phyloP scores from a whole-genome alignment of 2,888 invertebrate species.

The Trisateles emortualis region DNA sequence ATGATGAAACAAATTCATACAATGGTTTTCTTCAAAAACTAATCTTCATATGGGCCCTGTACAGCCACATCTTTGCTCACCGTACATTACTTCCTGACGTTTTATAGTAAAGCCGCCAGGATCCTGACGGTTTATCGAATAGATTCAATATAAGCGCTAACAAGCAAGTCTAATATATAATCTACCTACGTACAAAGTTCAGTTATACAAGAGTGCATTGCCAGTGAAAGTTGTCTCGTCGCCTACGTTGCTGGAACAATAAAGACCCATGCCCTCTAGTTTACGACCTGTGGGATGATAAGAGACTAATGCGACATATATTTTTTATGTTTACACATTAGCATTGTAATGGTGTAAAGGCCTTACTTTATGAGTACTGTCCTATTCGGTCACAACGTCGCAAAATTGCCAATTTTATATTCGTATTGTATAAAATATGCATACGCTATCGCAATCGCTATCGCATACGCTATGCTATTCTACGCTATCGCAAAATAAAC shows the following conservation, averaged over 20 bases:
- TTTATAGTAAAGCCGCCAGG: too few relatives aligned
- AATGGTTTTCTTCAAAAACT: too few relatives aligned
- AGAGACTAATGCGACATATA: constrained; percentile 9
- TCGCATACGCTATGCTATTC: too few relatives aligned
- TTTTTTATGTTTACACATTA: constrained; percentile 9
- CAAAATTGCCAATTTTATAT: neutral
- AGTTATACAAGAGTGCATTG: constrained; percentile 18
- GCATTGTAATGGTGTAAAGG: neutral
- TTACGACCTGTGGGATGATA: constrained; percentile 34
- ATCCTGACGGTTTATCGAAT: neutral
- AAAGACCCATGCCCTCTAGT: constrained; percentile 30
- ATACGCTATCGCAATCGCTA: too few relatives aligned
- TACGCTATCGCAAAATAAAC: too few relatives aligned
- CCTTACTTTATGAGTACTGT: neutral
- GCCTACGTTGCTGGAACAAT: constrained; percentile 46
- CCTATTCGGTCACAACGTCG: neutral
- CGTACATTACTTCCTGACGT: too few relatives aligned
- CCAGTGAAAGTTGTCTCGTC: constrained; percentile 42
- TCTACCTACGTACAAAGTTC: neutral
- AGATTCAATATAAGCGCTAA: neutral
- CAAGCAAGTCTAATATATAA: neutral
- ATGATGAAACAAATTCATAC: too few relatives aligned
- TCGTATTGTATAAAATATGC: too few relatives aligned
- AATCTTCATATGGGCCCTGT: too few relatives aligned
- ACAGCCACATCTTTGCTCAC: too few relatives aligned